Percentiles rank a stretch among this genome's conserved stretches.
phyloP scores from a whole-genome alignment of 2,888 invertebrate species.

The Nowickia ferox region DNA sequence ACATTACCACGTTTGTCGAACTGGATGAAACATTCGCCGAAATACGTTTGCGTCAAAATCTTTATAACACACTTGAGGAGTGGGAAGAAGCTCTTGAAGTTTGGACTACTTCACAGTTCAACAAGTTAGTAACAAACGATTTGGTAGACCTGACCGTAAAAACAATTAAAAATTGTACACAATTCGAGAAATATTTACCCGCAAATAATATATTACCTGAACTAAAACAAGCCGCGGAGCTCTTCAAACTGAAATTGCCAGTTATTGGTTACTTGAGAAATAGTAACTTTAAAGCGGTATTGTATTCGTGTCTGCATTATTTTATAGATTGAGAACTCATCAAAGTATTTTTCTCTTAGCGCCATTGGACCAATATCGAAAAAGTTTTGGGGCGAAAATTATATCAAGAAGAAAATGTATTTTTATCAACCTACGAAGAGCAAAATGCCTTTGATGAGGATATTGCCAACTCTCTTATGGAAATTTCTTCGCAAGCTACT shows the following conservation, averaged over 20 bases:
- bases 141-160: constrained; percentile 87
- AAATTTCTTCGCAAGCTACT: constrained; percentile 93
- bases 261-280: constrained; percentile 92
- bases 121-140: constrained; percentile 88
- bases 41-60: constrained; percentile 89
- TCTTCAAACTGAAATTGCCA: constrained; percentile 91
- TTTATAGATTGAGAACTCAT: neutral
- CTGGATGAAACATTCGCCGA: constrained; percentile 91
- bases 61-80: constrained; percentile 91
- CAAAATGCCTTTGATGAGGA: constrained; percentile 88
- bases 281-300: constrained; percentile 87
- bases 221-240: constrained; percentile 90
- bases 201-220: constrained; percentile 90
- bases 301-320: neutral
- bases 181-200: constrained; percentile 93
- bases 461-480: constrained; percentile 88
- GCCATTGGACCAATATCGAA: constrained; percentile 94
- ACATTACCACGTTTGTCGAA: constrained; percentile 91
- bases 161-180: constrained; percentile 89
- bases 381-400: constrained; percentile 89
- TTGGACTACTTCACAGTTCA: constrained; percentile 85
- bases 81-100: constrained; percentile 88
- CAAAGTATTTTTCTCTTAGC: constrained; percentile 76
- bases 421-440: constrained; percentile 88
- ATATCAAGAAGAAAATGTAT: constrained; percentile 87